Evolutionary conservation across 2,797 vertebrate genomes (phyloP).

Genomic region (Sebastes goodei): DNA sequence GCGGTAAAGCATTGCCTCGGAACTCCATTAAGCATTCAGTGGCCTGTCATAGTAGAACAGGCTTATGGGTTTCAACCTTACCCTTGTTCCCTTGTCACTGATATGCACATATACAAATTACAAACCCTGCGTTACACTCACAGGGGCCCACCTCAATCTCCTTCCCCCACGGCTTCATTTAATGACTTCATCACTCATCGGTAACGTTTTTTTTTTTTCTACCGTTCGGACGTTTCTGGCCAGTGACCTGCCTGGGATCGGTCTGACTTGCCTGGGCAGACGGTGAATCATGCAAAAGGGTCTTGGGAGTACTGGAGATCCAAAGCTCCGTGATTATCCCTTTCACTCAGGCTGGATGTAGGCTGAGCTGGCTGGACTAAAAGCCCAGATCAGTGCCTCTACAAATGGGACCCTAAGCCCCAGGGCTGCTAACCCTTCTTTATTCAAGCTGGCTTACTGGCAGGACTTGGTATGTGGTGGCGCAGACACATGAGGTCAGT

Average conservation of each 20-base stretch:
- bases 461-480: constrained; percentile 16
- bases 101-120: constrained; percentile 73
- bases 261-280: constrained; percentile 55
- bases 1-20: constrained; percentile 21
- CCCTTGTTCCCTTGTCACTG: constrained; percentile 69
- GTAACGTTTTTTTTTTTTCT: constrained; percentile 19
- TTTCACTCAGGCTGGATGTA: constrained; percentile 57
- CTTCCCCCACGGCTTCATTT: constrained; percentile 41
- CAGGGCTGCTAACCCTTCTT: constrained; percentile 48
- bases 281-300: constrained; percentile 50
- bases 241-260: constrained; percentile 24
- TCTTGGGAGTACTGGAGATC: constrained; percentile 54
- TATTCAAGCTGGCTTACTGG: constrained; percentile 52
- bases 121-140: constrained; percentile 39
- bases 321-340: constrained; percentile 63
- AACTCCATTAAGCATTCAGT: constrained; percentile 61
- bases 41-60: constrained; percentile 62
- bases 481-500: constrained; percentile 9
- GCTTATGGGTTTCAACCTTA: constrained; percentile 61
- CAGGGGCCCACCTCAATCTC: constrained; percentile 47
- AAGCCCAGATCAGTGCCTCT: constrained; percentile 62
- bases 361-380: constrained; percentile 57
- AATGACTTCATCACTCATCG: constrained; percentile 72
- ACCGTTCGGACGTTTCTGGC: constrained; percentile 35
- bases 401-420: constrained; percentile 52